Percentiles rank a stretch among this genome's conserved stretches.
Evolutionary conservation across 1,140 invertebrate genomes (phyloP).

Genomic region (Lerema accius): DNA sequence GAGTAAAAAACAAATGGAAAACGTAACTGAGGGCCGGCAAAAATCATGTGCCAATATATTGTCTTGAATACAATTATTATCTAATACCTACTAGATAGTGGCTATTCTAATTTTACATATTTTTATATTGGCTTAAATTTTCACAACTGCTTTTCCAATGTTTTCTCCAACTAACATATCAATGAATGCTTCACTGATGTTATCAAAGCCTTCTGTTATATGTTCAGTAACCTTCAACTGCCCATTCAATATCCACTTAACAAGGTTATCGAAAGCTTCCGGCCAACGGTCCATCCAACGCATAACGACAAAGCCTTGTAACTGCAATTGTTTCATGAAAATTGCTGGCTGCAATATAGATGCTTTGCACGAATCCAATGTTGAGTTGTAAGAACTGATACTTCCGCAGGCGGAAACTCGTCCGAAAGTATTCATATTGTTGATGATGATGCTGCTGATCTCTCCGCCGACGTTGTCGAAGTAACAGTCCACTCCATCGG

Average conservation of each 20-base stretch:
- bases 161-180: slow-evolving; percentile 46
- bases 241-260: slow-evolving; percentile 42
- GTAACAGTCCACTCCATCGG: slow-evolving; percentile 87
- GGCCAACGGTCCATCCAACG: slow-evolving; percentile 36
- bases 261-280: slow-evolving; percentile 40
- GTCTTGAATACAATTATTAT: too few species aligned
- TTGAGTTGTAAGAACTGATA: slow-evolving; percentile 45
- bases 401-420: slow-evolving; percentile 45
- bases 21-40: too few species aligned
- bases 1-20: too few species aligned
- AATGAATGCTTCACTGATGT: slow-evolving; percentile 43
- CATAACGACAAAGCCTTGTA: slow-evolving; percentile 45
- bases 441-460: slow-evolving; percentile 83
- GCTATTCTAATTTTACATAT: too few species aligned
- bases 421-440: slow-evolving; percentile 82
- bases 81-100: too few species aligned
- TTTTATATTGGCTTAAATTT: too few species aligned
- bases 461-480: slow-evolving; percentile 86
- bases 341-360: slow-evolving; percentile 39
- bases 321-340: slow-evolving; percentile 41
- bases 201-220: slow-evolving; percentile 46
- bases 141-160: slow-evolving; percentile 43
- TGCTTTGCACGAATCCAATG: slow-evolving; percentile 28
- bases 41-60: too few species aligned
- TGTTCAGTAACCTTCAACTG: slow-evolving; percentile 41